Base-by-base conservation (phyloP, 2,888 invertebrate genomes). In the Leucoma salicis region DNA sequence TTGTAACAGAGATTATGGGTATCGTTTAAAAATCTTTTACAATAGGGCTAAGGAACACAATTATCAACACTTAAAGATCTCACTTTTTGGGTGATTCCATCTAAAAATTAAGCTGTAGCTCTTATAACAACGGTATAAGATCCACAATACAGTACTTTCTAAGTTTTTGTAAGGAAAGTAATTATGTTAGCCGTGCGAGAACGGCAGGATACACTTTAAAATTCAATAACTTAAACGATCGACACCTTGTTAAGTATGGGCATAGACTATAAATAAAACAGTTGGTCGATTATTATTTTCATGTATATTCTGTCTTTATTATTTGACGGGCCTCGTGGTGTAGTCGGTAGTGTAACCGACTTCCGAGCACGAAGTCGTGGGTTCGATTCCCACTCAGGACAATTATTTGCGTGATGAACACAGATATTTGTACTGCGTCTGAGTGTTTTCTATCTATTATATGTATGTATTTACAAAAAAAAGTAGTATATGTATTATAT, bases 161-260 rank as follows among this genome's bases (percentile, higher is more conserved):
- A 16, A 11, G n/a, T 2, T 21, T 39, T 6, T 3, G 1, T 2
- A 5, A 4, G 15, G 1, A 37, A 36, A 35, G 27, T 36, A 31
- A 42, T 24, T 24, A 47, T 44, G 42, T 39, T 31, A 8, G 18
- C 10, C 35, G 41, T 38, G 49, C 53, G 48, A 48, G 48, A 52
- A 54, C 65, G 66, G 69, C 73, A 75, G 75, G 65, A 73, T 70
- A 57, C 62, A 65, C 68, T 75, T 80, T 76, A 74, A 74, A 75
- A 77, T 80, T 79, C 81, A 79, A 79, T 82, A 82, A 73, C 59
- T 63, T 78, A 81, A 77, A 66, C 69, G 63, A 74, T 82, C 79
- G 76, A 78, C 83, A 81, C 81, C 74, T 82, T 70, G 73, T 78
- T 74, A 68, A 39, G 46, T 52, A 53, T 14, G 11, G 44, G 10